phyloP scores from a whole-genome alignment of 2,113 vertebrate genomes.

The Grammomys dolichurus region DNA sequence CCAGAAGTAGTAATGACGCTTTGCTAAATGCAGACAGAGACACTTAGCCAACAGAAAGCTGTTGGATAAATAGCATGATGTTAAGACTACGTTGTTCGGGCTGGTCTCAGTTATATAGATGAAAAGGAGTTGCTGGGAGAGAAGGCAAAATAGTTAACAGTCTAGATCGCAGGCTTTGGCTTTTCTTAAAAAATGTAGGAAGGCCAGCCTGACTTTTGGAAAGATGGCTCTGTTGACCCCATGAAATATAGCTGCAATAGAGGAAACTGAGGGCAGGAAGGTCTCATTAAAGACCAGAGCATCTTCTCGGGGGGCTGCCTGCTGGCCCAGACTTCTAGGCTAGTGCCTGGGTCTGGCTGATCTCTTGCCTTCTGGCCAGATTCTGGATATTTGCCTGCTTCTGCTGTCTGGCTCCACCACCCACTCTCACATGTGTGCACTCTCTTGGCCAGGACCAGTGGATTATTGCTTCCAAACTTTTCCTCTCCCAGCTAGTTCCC shows the following conservation, averaged over 20 bases:
- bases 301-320: slow-evolving; percentile 35
- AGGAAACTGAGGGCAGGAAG: background rate
- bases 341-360: slow-evolving; percentile 39
- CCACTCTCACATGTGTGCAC: slow-evolving; percentile 81
- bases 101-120: background rate
- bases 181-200: slow-evolving; percentile 52
- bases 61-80: background rate
- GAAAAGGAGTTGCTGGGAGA: background rate
- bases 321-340: slow-evolving; percentile 38
- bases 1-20: slow-evolving; percentile 25
- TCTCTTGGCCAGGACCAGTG: slow-evolving; percentile 51
- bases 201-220: slow-evolving; percentile 38
- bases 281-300: background rate
- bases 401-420: slow-evolving; percentile 64
- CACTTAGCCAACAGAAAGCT: background rate
- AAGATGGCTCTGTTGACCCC: background rate
- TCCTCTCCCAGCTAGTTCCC: slow-evolving; percentile 54
- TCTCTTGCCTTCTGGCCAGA: background rate
- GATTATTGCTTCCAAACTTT: slow-evolving; percentile 59
- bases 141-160: slow-evolving; percentile 17
- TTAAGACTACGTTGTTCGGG: background rate
- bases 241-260: background rate
- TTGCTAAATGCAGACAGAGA: background rate
- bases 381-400: slow-evolving; percentile 42
- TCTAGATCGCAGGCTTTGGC: background rate